Conservation (phyloP, 2,888 invertebrate species). For the Pristionchus maxplancki region DNA sequence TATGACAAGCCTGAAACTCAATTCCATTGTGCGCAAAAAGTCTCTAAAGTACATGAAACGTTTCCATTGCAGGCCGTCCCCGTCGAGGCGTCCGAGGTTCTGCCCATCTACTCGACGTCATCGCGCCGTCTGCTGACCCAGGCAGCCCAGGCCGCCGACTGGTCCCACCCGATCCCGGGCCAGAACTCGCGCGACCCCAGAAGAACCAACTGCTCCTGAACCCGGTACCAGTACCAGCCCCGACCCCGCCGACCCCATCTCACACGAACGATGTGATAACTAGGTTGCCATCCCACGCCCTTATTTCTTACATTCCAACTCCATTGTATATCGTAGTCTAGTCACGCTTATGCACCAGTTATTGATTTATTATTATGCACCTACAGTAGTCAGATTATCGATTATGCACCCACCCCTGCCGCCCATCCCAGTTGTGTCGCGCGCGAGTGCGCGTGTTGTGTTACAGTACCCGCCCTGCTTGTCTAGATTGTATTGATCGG, state of each 20-base stretch:
- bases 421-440: neutral
- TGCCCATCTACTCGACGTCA: constrained; percentile 97
- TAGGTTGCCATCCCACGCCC: neutral
- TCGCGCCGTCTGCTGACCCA: constrained; percentile 73
- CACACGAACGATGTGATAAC: neutral
- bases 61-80: constrained; percentile 92
- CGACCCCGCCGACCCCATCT: neutral
- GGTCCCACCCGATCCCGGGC: constrained; percentile 73
- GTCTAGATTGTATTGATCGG: constrained; percentile 15
- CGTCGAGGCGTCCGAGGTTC: constrained; percentile 95
- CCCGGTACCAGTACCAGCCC: neutral
- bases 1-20: too few species aligned
- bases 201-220: neutral
- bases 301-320: neutral
- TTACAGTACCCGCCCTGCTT: neutral
- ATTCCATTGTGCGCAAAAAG: too few species aligned
- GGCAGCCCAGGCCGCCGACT: constrained; percentile 72
- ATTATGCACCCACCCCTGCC: neutral
- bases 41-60: too few species aligned
- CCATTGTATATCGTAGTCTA: neutral
- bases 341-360: neutral
- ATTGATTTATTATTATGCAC: neutral
- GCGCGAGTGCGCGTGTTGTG: neutral
- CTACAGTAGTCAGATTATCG: neutral
- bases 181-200: constrained; percentile 48